Conservation (phyloP, 2,797 vertebrate genomes). For the Tachyglossus aculeatus region DNA sequence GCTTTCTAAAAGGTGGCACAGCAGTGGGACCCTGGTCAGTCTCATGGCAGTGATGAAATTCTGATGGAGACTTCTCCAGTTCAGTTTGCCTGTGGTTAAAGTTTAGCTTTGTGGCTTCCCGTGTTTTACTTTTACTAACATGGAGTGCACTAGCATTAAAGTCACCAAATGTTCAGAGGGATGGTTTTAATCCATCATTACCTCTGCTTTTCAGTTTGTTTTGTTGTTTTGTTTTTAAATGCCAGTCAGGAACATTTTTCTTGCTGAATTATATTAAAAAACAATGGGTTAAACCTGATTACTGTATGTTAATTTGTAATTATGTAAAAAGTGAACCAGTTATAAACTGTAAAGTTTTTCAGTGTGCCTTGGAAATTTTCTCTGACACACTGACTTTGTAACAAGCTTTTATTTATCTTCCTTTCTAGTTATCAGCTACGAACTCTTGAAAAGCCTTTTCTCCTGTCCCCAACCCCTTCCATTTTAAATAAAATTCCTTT, state of each 20-base stretch:
- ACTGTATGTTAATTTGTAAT: slow-evolving; percentile 81
- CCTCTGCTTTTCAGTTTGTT: slow-evolving; percentile 71
- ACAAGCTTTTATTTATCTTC: slow-evolving; percentile 94
- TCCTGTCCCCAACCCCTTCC: slow-evolving; percentile 56
- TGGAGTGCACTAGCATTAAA: slow-evolving; percentile 79
- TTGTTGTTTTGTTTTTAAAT: slow-evolving; percentile 45
- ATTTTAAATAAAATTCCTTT: slow-evolving; percentile 83
- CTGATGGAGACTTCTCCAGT: slow-evolving; percentile 13
- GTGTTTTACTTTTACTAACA: slow-evolving; percentile 73
- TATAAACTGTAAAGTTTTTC: slow-evolving; percentile 83
- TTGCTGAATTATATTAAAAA: slow-evolving; percentile 53
- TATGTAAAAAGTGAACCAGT: slow-evolving; percentile 82
- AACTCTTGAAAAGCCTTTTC: slow-evolving; percentile 81
- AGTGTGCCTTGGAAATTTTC: slow-evolving; percentile 76
- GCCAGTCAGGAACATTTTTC: slow-evolving; percentile 71
- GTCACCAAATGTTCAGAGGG: slow-evolving; percentile 75
- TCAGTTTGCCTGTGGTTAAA: slow-evolving; percentile 58
- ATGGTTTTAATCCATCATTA: slow-evolving; percentile 65
- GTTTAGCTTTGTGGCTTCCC: slow-evolving; percentile 37
- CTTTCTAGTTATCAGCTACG: slow-evolving; percentile 74
- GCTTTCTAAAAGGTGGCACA: not conserved
- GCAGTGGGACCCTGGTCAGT: too few species aligned
- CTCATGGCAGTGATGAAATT: not conserved
- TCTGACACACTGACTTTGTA: slow-evolving; percentile 81
- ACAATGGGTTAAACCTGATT: slow-evolving; percentile 66